Evolutionary conservation across 2,888 invertebrate genomes (phyloP).

Genomic region (Eretmocerus hayati): DNA sequence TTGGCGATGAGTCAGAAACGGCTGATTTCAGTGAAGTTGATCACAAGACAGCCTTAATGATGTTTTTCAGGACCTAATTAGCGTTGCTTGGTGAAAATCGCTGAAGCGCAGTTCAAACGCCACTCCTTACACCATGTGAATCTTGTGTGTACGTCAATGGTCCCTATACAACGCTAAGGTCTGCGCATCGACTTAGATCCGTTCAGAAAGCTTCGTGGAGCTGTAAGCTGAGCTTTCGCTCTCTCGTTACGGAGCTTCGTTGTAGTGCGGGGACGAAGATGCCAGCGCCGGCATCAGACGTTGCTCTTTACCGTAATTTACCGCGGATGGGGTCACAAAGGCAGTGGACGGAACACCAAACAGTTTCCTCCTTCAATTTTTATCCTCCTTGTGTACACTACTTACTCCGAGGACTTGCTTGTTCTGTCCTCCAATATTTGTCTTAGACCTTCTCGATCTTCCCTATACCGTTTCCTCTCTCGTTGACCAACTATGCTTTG

Average conservation of each 20-base stretch:
- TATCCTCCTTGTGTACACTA: not conserved
- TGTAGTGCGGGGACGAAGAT: not conserved
- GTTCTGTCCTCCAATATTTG: not conserved
- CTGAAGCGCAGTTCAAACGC: too few relatives aligned
- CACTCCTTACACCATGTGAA: too few relatives aligned
- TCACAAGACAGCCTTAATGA: slow-evolving; percentile 17
- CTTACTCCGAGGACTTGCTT: not conserved
- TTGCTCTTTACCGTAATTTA: slow-evolving; percentile 9
- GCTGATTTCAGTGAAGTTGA: not conserved
- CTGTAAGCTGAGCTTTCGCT: too few relatives aligned
- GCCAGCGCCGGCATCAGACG: not conserved
- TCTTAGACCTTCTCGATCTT: not conserved
- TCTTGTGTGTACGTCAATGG: too few relatives aligned
- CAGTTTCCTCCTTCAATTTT: not conserved
- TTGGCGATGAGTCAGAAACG: slow-evolving; percentile 3
- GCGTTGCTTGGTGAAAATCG: slow-evolving; percentile 11
- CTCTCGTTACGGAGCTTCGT: not conserved
- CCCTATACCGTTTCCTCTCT: not conserved
- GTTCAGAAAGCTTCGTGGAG: too few relatives aligned
- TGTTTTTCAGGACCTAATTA: slow-evolving; percentile 21
- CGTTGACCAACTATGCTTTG: too few relatives aligned
- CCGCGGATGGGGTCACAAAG: slow-evolving; percentile 5
- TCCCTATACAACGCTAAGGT: too few relatives aligned
- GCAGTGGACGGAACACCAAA: not conserved
- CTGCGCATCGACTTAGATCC: too few relatives aligned